A percentile compares a stretch with the other conserved stretches of the same genome.
Conservation (phyloP, 2,113 vertebrate species). For the Microcebus ravelobensis region DNA sequence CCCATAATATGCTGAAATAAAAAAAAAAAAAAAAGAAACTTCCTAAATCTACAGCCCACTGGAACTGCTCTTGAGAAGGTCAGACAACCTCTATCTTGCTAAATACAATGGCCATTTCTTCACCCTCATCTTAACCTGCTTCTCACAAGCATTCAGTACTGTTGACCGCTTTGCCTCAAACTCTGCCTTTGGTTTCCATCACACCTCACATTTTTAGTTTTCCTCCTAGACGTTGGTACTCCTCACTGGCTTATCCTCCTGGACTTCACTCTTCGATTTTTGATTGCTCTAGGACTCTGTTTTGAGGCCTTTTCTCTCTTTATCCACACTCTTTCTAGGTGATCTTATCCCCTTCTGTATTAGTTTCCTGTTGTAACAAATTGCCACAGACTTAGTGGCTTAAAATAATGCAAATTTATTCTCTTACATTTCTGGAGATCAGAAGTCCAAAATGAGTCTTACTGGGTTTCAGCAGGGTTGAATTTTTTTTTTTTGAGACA, state of each 20-base stretch:
- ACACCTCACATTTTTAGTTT: background rate
- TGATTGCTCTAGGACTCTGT: background rate
- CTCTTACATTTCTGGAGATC: background rate
- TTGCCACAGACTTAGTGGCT: background rate
- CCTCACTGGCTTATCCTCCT: background rate
- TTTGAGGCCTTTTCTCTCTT: background rate
- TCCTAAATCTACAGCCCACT: background rate
- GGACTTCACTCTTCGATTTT: background rate
- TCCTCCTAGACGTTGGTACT: background rate
- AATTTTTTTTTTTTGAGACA: too few relatives aligned
- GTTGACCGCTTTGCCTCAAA: background rate
- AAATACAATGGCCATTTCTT: background rate
- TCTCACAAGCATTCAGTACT: background rate
- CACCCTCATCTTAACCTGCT: background rate
- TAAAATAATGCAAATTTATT: background rate
- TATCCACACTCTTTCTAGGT: background rate
- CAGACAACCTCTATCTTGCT: background rate
- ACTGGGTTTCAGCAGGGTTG: background rate
- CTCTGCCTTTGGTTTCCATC: background rate
- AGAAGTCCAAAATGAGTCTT: background rate
- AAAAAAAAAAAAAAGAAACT: background rate
- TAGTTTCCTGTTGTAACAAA: background rate
- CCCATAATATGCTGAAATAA: too few relatives aligned
- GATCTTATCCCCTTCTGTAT: background rate
- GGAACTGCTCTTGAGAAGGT: background rate